Evolutionary conservation across 2,113 vertebrate species (phyloP), one percentile per base, ranked within the genome.

Genomic region (Chaetodon auriga): DNA sequence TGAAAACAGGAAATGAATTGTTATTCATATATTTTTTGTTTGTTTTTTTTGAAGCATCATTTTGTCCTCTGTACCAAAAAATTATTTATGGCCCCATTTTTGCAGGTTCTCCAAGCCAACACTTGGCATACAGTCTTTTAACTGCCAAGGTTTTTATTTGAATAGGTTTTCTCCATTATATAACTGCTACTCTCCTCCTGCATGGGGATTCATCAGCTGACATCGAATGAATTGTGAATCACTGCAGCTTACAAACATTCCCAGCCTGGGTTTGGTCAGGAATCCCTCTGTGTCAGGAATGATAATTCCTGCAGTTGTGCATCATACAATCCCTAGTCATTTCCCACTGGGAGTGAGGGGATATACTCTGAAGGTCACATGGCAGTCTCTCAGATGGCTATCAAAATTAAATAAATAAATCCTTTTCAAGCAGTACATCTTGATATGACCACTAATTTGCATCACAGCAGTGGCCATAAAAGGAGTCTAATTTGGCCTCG

Each of bases 381-480:
- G 46, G 21, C 18, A 48, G n/a, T 13, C 18, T 46, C 18, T 51
- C n/a, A 14, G 25, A 45, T 10, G 5, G 48, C 14, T 36, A 3
- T 30, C 9, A 51, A 51, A 16, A 30, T 30, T 30, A 51, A 53
- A 55, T 46, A 7, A 38, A 7, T 2, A 58, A 51, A 30, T 30
- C 30, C 11, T 30, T 30, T 4, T n/a, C 5, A 36, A 55, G 21
- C 18, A 48, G 68, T 11, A 38, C 57, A 72, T 73, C 49, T 70
- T 54, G 41, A 64, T 58, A 54, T 38, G 45, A 70, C 51, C 36
- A 21, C n/a, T 78, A 36, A 83, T 87, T 86, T 83, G 66, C 63
- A 73, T 78, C 73, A 54, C 84, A 86, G 73, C 54, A 69, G 68
- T 65, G 64, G 35, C 51, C 23, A 48, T 83, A 76, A 82, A 63